Percentiles rank a stretch among this genome's conserved stretches.
phyloP scores from a whole-genome alignment of 2,888 invertebrate genomes.

The Cantharis lateralis region DNA sequence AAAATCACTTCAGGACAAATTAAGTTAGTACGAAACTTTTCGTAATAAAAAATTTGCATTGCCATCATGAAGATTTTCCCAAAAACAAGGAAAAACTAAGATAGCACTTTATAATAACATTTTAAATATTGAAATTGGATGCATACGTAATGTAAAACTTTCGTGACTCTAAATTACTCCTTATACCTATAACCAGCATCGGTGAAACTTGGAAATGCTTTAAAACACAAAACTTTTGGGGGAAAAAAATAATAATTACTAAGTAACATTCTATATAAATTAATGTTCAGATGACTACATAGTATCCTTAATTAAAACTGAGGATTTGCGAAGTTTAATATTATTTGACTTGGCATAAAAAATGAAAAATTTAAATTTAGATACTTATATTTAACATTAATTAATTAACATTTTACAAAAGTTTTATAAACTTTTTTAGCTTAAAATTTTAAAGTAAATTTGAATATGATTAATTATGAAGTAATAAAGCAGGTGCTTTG shows the following conservation, averaged over 20 bases:
- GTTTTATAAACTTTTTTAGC: not conserved
- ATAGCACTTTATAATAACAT: not conserved
- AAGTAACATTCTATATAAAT: no score
- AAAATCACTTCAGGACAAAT: not conserved
- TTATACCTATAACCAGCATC: not conserved
- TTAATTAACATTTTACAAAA: not conserved
- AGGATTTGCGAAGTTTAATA: not conserved
- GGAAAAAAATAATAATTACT: no score
- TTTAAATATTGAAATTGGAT: not conserved
- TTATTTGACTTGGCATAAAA: not conserved
- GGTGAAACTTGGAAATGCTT: not conserved
- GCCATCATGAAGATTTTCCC: not conserved
- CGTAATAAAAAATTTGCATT: not conserved
- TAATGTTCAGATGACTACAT: not conserved
- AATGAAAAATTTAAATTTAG: not conserved
- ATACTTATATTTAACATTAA: not conserved
- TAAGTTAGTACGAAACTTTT: not conserved
- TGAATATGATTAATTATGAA: not conserved
- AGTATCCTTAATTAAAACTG: not conserved
- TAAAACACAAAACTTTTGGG: not conserved
- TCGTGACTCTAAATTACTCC: not conserved
- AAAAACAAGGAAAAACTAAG: not conserved
- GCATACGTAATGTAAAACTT: not conserved
- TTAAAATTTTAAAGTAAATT: not conserved
- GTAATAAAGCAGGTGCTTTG: not conserved